These are phyloP conservation scores for Crax fasciolata DNA, from an alignment of 2,797 vertebrate species.

Conservation along the genomic window DNA sequence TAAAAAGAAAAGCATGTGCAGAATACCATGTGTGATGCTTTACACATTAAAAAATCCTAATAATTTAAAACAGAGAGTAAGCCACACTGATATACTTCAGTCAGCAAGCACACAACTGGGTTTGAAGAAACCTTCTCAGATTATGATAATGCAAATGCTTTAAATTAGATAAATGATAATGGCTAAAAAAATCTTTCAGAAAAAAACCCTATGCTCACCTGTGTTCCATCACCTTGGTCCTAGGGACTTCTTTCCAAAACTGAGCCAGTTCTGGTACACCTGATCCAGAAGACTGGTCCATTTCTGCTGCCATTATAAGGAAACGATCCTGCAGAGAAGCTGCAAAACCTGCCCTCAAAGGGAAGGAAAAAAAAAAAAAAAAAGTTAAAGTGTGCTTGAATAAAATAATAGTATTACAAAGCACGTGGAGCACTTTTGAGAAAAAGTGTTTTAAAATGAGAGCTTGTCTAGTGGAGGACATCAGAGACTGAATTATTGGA, in stretches of 20 bases:
- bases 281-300: conserved; percentile 86
- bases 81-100: neutral
- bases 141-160: neutral
- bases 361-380: neutral
- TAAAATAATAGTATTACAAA: neutral
- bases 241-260: conserved; percentile 96
- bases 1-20: neutral
- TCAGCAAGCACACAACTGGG: neutral
- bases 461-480: neutral
- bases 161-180: neutral
- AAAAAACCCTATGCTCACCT: conserved; percentile 80
- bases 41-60: neutral
- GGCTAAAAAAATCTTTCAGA: neutral
- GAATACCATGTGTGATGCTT: neutral
- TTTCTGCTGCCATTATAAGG: conserved; percentile 96
- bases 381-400: neutral
- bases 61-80: neutral
- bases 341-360: conserved; percentile 85
- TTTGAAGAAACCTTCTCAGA: neutral
- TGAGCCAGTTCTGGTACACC: conserved; percentile 88
- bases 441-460: neutral
- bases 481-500: neutral
- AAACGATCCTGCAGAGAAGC: conserved; percentile 96
- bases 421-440: neutral
- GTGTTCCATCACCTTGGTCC: conserved; percentile 93